A percentile compares a stretch with the other conserved stretches of the same genome.
Evolutionary conservation across 2,113 vertebrate genomes (phyloP).

Genomic region (Tauraco erythrolophus): DNA sequence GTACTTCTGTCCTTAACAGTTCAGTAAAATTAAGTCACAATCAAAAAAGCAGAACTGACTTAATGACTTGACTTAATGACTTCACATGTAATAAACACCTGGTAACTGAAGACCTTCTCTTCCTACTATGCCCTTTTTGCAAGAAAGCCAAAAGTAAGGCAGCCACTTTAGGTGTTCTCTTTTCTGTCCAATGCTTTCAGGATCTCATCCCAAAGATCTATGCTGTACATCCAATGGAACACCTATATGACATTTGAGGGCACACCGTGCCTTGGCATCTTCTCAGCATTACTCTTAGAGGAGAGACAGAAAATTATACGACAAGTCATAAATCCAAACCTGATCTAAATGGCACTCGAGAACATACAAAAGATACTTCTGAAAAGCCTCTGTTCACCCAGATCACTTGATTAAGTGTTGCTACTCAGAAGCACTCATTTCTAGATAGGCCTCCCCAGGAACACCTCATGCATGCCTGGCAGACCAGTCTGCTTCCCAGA

Average conservation of each 20-base stretch:
- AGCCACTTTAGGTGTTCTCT: not conserved
- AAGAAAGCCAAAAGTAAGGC: not conserved
- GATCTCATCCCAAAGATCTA: not conserved
- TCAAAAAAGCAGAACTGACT: not conserved
- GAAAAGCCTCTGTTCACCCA: not conserved
- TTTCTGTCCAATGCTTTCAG: not conserved
- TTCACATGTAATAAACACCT: not conserved
- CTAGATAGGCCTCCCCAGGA: not conserved
- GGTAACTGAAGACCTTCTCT: not conserved
- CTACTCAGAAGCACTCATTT: not conserved
- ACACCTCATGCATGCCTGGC: not conserved
- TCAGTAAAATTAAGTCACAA: not conserved
- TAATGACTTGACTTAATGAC: not conserved
- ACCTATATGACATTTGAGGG: not conserved
- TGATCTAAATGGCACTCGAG: not conserved
- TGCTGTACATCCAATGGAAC: not conserved
- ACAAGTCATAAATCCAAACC: not conserved
- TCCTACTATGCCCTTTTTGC: not conserved
- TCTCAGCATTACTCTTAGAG: not conserved
- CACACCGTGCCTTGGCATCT: not conserved
- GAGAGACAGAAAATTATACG: not conserved
- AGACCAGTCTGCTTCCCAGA: not conserved
- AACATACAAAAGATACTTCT: not conserved
- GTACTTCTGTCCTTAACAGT: not conserved
- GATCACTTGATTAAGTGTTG: not conserved